Evolutionary conservation across 2,797 vertebrate species (phyloP).

Genomic region (Hapalemur alaotrensis): DNA sequence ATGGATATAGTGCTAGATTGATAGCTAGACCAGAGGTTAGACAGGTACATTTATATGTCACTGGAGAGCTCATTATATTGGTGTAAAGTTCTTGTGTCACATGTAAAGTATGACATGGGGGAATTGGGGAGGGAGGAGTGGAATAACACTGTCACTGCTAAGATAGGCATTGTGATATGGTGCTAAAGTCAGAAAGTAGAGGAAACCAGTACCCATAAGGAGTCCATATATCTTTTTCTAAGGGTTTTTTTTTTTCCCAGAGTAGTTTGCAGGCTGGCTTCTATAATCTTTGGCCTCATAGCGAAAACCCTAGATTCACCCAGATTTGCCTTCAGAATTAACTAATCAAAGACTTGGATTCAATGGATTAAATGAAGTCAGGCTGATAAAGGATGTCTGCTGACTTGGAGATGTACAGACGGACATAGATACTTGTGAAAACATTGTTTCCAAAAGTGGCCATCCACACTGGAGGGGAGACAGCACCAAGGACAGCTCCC

Average conservation of each 20-base stretch:
- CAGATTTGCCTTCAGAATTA: slow-evolving; percentile 37
- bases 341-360: not conserved
- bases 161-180: not conserved
- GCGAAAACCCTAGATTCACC: not conserved
- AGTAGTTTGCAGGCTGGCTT: slow-evolving; percentile 24
- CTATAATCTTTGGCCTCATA: not conserved
- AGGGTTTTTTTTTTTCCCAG: not conserved
- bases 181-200: not conserved
- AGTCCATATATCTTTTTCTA: not conserved
- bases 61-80: slow-evolving; percentile 62
- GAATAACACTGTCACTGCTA: not conserved
- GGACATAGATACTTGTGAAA: not conserved
- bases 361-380: not conserved
- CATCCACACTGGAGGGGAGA: not conserved
- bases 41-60: slow-evolving; percentile 64
- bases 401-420: slow-evolving; percentile 14
- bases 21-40: slow-evolving; percentile 64
- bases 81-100: slow-evolving; percentile 44
- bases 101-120: slow-evolving; percentile 42
- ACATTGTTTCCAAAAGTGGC: slow-evolving; percentile 17
- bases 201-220: not conserved
- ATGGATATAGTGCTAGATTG: slow-evolving; percentile 57
- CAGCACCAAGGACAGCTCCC: slow-evolving; percentile 54
- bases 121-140: not conserved
- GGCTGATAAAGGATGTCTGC: not conserved